Evolutionary conservation across 2,797 vertebrate species (phyloP), one percentile per base, ranked within the genome.

Genomic region (Nyctalus aviator): DNA sequence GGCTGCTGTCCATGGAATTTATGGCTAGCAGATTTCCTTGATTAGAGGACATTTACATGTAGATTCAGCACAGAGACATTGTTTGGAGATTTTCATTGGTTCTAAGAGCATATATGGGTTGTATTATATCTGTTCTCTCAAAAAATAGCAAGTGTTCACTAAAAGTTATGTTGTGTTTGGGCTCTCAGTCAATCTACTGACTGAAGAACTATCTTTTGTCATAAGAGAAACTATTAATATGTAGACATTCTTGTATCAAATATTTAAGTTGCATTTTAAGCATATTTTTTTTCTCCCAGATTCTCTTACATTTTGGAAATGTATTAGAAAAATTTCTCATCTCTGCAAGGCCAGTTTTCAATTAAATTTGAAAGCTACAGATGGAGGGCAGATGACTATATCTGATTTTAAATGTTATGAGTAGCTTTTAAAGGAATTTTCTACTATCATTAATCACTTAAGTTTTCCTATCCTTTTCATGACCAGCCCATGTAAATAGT

Each of bases 301-400:
- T 94, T 94, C 68, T 90, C 82, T 87, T 83, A 41, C n/a, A 83
- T 83, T 94, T 95, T 95, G 62, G n/a, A 92, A 96, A n/a, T 81
- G 13, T 90, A 72, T 90, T 95, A 93, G 69, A 84, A 91, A 92
- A 76, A 17, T 76, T 83, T 68, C 64, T 93, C 66, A 79, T 62
- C 95, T 94, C 41, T 59, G n/a, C 50, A 94, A 91, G 62, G 62
- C 84, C 75, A 91, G 46, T 86, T 89, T 94, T 96, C 55, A 89
- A 48, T 84, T 94, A 93, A 92, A 88, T 72, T 93, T 82, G 32
- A 87, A 93, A 64, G 55, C 59, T 86, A 5, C 77, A 90, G 86
- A 88, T 73, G 57, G 79, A 93, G n/a, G 46, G 20, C 83, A 92
- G 68, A 84, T 92, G 35, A 59, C 41, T 59, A 8, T 73, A 85